Percentiles rank a stretch among this genome's conserved stretches.
Conservation (phyloP, 2,113 vertebrate genomes). For the Mobula hypostoma region DNA sequence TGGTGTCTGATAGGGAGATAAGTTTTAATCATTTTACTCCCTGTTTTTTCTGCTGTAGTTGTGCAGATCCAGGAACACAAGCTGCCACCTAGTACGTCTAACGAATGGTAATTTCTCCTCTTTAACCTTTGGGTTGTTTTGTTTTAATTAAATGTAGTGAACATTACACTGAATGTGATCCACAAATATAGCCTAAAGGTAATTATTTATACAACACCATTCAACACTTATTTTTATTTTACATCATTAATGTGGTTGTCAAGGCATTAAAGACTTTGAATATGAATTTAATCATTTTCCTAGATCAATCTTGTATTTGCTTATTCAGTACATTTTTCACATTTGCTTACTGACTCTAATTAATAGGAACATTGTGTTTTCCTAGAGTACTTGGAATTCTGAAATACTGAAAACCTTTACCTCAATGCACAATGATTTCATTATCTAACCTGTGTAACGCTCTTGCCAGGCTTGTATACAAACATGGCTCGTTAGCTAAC, state of each 20-base stretch:
- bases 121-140: no score
- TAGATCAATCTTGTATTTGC: not conserved
- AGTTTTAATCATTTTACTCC: not conserved
- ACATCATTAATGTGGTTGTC: not conserved
- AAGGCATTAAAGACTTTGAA: not conserved
- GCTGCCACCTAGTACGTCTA: not conserved
- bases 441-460: not conserved
- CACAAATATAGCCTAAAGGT: not conserved
- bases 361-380: not conserved
- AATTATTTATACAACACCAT: not conserved
- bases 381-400: not conserved
- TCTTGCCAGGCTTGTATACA: no score
- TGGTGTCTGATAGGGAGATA: not conserved
- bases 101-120: not conserved
- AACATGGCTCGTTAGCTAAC: no score
- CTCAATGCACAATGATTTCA: not conserved
- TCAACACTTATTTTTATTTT: not conserved
- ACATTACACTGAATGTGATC: not conserved
- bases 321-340: not conserved
- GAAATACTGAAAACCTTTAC: not conserved
- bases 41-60: not conserved
- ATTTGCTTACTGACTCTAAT: not conserved
- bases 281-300: not conserved
- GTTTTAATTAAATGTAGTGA: not conserved
- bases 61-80: not conserved